Percentiles rank a stretch among this genome's conserved stretches.
Evolutionary conservation across 2,113 vertebrate species (phyloP).

Genomic region (Mormyrus iriodes): DNA sequence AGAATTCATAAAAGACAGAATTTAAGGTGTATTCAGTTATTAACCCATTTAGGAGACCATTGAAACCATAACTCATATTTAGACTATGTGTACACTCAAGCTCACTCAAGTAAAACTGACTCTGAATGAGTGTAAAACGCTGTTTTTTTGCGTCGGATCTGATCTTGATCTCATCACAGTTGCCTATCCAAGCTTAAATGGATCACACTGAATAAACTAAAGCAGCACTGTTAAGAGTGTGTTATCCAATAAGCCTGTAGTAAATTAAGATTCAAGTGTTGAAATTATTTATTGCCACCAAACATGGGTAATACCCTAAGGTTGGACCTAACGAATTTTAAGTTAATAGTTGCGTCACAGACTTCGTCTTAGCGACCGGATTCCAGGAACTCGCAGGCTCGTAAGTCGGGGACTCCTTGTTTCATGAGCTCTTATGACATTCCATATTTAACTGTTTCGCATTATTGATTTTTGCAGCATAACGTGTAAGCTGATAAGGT

Average conservation of each 20-base stretch:
- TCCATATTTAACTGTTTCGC: background rate
- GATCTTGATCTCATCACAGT: too few relatives aligned
- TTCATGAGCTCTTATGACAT: background rate
- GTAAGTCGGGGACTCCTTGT: background rate
- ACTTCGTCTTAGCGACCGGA: background rate
- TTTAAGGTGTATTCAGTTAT: background rate
- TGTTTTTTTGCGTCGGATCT: too few relatives aligned
- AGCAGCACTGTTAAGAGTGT: too few relatives aligned
- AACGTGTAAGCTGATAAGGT: background rate
- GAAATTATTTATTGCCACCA: background rate
- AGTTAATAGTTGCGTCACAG: background rate
- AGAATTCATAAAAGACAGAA: too few relatives aligned
- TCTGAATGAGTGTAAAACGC: background rate
- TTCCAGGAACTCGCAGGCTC: background rate
- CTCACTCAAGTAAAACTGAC: background rate
- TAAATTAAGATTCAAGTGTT: background rate
- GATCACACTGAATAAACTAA: too few relatives aligned
- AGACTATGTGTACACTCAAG: background rate
- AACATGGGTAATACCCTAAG: background rate
- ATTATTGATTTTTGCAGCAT: too few relatives aligned
- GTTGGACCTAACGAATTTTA: background rate
- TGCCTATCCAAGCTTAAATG: too few relatives aligned
- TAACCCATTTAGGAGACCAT: background rate
- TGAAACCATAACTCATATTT: background rate
- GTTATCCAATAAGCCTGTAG: background rate